phyloP scores from a whole-genome alignment of 2,888 invertebrate genomes.

The Synergus umbraculus region DNA sequence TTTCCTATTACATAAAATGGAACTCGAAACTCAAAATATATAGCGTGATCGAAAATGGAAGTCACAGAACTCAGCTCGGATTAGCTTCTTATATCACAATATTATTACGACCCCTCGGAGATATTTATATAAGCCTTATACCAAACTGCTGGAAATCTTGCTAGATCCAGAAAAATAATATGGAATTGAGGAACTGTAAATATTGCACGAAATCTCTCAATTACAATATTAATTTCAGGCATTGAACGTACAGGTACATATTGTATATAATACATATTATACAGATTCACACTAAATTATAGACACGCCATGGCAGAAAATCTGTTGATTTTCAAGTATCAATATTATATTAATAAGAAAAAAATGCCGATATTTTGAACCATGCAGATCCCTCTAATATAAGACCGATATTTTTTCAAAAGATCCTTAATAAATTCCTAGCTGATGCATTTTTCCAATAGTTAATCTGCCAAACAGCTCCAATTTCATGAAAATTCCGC shows the following conservation, averaged over 20 bases:
- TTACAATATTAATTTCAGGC: neutral
- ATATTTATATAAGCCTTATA: neutral
- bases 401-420: too few relatives aligned
- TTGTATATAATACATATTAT: too few relatives aligned
- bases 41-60: conserved; percentile 10
- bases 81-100: conserved; percentile 35
- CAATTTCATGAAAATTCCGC: neutral
- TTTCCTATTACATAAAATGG: neutral
- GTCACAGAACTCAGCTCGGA: neutral
- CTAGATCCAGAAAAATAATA: neutral
- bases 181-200: neutral
- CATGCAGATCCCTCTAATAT: too few relatives aligned
- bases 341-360: too few relatives aligned
- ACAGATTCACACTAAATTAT: too few relatives aligned
- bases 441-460: neutral
- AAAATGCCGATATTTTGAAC: too few relatives aligned
- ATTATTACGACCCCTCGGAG: conserved; percentile 31
- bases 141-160: neutral
- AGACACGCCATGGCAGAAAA: too few relatives aligned
- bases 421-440: too few relatives aligned
- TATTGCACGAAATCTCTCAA: neutral
- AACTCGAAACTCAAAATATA: neutral
- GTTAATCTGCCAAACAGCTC: neutral
- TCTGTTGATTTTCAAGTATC: too few relatives aligned
- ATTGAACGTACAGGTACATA: too few relatives aligned